These are phyloP conservation scores for Coenonympha arcania DNA, from an alignment of 2,888 invertebrate genomes.

Conservation along the genomic window DNA sequence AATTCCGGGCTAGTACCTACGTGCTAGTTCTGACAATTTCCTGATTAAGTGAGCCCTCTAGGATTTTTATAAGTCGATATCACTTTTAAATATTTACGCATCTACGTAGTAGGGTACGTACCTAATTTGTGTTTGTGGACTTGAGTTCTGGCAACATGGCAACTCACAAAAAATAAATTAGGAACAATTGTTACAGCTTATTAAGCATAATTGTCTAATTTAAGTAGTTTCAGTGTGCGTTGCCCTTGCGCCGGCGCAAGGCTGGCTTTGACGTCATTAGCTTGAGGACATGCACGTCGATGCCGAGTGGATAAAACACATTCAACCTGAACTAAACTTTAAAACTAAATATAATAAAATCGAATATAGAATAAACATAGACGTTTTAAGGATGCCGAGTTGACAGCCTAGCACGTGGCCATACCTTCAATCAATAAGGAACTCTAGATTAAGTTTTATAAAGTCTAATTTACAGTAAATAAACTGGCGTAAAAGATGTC, in stretches of 20 bases:
- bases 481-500: conserved; percentile 13
- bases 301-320: neutral
- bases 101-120: too few species aligned
- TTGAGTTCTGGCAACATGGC: neutral
- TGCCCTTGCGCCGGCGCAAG: conserved; percentile 37
- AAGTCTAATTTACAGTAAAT: conserved; percentile 4
- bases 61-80: too few species aligned
- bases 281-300: conserved; percentile 26
- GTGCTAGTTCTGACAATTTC: too few species aligned
- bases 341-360: neutral
- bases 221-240: conserved; percentile 46
- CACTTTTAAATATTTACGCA: too few species aligned
- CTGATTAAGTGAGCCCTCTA: too few species aligned
- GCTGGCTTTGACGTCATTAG: conserved; percentile 36
- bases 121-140: too few species aligned
- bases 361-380: conserved; percentile 3
- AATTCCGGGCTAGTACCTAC: too few species aligned
- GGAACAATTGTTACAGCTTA: conserved; percentile 31
- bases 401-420: neutral
- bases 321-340: conserved; percentile 5
- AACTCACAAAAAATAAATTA: conserved; percentile 3
- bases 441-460: neutral
- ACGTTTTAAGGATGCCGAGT: neutral
- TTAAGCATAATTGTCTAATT: conserved; percentile 46
- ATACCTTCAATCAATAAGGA: neutral